Percentiles rank a stretch among this genome's conserved stretches.
Conservation (phyloP, 1,140 invertebrate genomes). For the Coenobita brevimanus region DNA sequence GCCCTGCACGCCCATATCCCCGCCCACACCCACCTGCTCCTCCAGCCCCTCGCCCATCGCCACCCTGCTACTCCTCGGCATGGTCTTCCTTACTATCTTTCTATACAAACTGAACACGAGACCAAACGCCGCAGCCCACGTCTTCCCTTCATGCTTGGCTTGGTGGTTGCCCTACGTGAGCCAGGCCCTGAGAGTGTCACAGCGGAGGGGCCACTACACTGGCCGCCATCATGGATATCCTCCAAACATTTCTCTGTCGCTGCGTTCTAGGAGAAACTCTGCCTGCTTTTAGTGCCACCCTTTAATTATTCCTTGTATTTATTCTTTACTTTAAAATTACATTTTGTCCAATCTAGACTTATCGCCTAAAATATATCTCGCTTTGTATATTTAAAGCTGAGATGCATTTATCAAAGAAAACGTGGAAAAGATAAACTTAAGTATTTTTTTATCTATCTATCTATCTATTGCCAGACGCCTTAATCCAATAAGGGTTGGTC, state of each 20-base stretch:
- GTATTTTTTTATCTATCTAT: too few relatives aligned
- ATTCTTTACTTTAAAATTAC: too few relatives aligned
- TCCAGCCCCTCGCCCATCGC: conserved; percentile 17
- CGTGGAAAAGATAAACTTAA: too few relatives aligned
- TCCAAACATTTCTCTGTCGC: conserved; percentile 39
- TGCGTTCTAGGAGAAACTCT: too few relatives aligned
- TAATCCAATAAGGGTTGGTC: too few relatives aligned
- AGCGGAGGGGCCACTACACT: conserved; percentile 27
- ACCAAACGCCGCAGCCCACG: conserved; percentile 37
- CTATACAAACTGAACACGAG: conserved; percentile 53
- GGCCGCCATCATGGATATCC: conserved; percentile 47
- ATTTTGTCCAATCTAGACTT: too few relatives aligned
- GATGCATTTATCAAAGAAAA: too few relatives aligned
- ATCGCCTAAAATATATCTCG: too few relatives aligned
- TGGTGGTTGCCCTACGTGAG: neutral
- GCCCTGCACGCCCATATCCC: conserved; percentile 20
- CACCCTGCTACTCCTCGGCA: conserved; percentile 19
- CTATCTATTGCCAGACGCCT: too few relatives aligned
- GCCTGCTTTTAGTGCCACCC: too few relatives aligned
- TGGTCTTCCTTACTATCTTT: conserved; percentile 57
- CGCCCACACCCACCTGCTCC: conserved; percentile 46
- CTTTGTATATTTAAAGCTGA: too few relatives aligned
- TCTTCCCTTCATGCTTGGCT: conserved; percentile 59
- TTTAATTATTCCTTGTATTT: too few relatives aligned
- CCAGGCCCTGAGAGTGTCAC: neutral